Conservation (phyloP, 2,888 invertebrate species). For the Lycia hirtaria region DNA sequence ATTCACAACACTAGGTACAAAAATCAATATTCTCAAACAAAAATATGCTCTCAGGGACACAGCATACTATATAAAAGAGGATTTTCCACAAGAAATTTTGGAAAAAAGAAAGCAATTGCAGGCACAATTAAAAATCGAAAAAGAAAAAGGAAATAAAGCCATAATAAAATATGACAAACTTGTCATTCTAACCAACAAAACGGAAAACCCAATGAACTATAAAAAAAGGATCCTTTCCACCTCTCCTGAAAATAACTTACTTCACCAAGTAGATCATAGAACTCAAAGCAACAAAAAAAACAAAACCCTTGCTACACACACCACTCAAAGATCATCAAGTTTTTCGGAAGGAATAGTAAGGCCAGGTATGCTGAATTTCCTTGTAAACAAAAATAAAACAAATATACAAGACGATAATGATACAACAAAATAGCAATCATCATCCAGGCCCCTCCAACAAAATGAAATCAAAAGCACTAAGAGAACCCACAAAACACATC, state of each 20-base stretch:
- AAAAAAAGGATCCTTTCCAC: slow-evolving; percentile 3
- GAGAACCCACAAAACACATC: no score
- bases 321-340: slow-evolving; percentile 1
- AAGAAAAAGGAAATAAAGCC: no score
- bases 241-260: slow-evolving; percentile 2
- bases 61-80: slow-evolving; percentile 17
- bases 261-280: not conserved
- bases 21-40: slow-evolving; percentile 14
- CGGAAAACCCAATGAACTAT: no score
- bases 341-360: slow-evolving; percentile 12
- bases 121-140: slow-evolving; percentile 8
- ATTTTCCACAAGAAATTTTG: slow-evolving; percentile 14
- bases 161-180: slow-evolving; percentile 16
- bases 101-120: slow-evolving; percentile 18
- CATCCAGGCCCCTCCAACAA: slow-evolving; percentile 9
- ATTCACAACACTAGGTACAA: slow-evolving; percentile 15
- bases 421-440: slow-evolving; percentile 10
- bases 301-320: not conserved
- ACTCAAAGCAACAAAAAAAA: slow-evolving; percentile 8
- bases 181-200: slow-evolving; percentile 6
- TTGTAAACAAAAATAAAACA: not conserved
- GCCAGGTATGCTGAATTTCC: slow-evolving; percentile 8
- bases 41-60: slow-evolving; percentile 16
- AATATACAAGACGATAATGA: not conserved
- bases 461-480: no score